Base-by-base conservation (phyloP, 2,888 invertebrate genomes). In the Pomacea canaliculata region DNA sequence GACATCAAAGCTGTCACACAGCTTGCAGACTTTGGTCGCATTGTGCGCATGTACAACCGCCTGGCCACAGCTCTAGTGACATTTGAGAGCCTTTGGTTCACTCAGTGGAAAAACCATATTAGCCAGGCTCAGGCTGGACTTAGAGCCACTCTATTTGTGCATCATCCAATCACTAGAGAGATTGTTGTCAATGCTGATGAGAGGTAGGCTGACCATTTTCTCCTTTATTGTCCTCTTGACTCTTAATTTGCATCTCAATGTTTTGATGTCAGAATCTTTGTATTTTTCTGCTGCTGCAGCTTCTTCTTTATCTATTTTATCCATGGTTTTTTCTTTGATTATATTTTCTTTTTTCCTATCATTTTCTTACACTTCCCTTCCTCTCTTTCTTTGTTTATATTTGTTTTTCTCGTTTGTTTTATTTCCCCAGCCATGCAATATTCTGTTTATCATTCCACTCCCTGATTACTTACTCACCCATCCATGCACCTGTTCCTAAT, bases 41-140 rank as follows among this genome's bases (percentile, higher is more conserved):
- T 89, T 59, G 88, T 88, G 2, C 84, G 87, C 65, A 85, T 85
- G 70, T 88, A 88, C 81, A 88, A 88, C 78, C 80, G 87, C 71
- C 84, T 90, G 37, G 90, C 90, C 37, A 89, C 88, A 19, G 89
- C 89, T 5, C 83, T 91, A 67, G 89, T 90, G 18, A 89, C 89
- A 2, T 91, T 90, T 84, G 91, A 91, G 80, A 89, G 88, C 77
- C 80, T 89, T 46, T 91, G 90, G 89, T 88, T 90, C 76, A 86
- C 86, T 1, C 87, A 87, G 80, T 91, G 90, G 90, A 89, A 88
- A 80, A 83, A 82, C 66, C 83, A 85, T 60, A 89, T 91, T 66
- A 90, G 91, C 56, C 83, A 85, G 62, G 90, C 88, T 8, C 81
- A 85, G 68, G 85, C 85, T 78, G 90, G 90, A 46, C 84, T 91